Percentiles rank a stretch among this genome's conserved stretches.
Evolutionary conservation across 2,113 vertebrate species (phyloP).

Genomic region (Sinocyclocheilus maitianheensis): DNA sequence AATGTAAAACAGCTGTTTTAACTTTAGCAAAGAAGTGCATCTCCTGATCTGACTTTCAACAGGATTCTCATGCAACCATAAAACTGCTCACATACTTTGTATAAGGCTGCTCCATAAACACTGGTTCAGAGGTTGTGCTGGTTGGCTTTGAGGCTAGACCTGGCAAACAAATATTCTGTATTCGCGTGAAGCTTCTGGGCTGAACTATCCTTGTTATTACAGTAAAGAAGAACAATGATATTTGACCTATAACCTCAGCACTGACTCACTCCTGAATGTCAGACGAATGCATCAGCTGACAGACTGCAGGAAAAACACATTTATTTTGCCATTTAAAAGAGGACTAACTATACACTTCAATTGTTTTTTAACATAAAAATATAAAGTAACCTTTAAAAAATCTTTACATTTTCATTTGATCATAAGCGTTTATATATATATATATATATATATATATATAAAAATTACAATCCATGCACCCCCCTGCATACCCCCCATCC

Average conservation of each 20-base stretch:
- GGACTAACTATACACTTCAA: no score
- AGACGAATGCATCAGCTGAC: background rate
- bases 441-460: background rate
- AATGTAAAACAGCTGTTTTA: background rate
- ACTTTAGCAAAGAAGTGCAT: background rate
- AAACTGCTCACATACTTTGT: background rate
- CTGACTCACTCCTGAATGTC: conserved; percentile 12
- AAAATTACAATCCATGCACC: background rate
- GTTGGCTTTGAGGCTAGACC: background rate
- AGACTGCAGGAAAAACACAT: background rate
- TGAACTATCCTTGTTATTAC: conserved; percentile 18
- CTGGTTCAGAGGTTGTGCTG: background rate
- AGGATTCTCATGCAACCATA: background rate
- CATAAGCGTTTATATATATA: background rate
- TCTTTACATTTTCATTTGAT: background rate
- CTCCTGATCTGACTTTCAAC: background rate
- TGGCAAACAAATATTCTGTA: background rate
- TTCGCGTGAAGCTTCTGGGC: conserved; percentile 3
- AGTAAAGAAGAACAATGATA: conserved; percentile 10
- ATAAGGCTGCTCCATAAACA: background rate
- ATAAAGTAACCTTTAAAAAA: background rate
- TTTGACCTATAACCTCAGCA: conserved; percentile 26
- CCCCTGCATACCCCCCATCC: background rate
- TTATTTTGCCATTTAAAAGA: background rate
- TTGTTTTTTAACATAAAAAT: no score